Conservation (phyloP, 1,140 invertebrate species). For the Holcopasites calliopsidis region DNA sequence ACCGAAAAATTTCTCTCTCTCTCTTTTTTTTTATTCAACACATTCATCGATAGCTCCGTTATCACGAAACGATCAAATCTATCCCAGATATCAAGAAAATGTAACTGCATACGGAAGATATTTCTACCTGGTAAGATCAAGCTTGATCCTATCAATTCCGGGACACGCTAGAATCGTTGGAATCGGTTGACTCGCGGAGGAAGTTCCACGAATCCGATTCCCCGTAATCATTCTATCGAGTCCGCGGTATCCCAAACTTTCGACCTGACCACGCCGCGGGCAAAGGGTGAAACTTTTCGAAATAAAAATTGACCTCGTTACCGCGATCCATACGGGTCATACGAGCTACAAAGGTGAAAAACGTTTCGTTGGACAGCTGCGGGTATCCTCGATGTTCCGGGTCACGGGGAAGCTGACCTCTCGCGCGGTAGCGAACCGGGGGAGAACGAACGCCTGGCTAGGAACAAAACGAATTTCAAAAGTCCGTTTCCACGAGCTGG, state of each 20-base stretch:
- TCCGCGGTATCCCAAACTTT: slow-evolving; percentile 3
- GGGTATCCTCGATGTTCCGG: neutral
- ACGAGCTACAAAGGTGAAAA: slow-evolving; percentile 12
- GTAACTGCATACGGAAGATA: neutral
- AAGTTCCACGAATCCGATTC: slow-evolving; percentile 34
- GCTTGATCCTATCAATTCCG: slow-evolving; percentile 9
- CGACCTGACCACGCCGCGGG: neutral
- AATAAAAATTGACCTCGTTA: slow-evolving; percentile 53
- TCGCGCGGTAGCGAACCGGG: neutral
- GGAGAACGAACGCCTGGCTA: neutral
- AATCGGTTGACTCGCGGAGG: slow-evolving; percentile 23
- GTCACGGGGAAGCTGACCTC: neutral
- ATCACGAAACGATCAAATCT: no score
- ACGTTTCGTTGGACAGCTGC: neutral
- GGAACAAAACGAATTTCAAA: slow-evolving; percentile 33
- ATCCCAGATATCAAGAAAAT: no score
- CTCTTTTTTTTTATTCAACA: no score
- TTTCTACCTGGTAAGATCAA: neutral
- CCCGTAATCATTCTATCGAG: slow-evolving; percentile 35
- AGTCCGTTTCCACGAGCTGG: slow-evolving; percentile 18
- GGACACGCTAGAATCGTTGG: neutral
- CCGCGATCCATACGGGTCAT: neutral
- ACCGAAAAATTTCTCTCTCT: no score
- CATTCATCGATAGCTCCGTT: no score
- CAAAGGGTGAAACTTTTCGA: slow-evolving; percentile 31